Evolutionary conservation across 2,113 vertebrate genomes (phyloP), one percentile per base, ranked within the genome.

Genomic region (Poecile atricapillus): DNA sequence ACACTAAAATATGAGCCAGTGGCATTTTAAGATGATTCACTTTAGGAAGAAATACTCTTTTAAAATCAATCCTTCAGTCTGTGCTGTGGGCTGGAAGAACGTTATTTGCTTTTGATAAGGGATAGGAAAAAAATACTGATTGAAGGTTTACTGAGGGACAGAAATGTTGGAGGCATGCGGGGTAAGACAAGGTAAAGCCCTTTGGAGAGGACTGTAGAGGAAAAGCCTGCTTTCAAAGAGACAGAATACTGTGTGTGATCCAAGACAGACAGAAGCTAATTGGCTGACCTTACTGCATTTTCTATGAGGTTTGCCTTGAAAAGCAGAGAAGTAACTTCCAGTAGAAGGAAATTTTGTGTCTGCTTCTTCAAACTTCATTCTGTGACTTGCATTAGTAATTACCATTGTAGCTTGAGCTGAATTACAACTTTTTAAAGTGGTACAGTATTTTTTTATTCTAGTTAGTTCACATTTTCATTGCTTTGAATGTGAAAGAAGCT

Each of bases 21-120:
- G 67, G 53, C 63, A 65, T 95, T 81, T 94, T 93, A 76, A 84
- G 75, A 78, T 95, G 67, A 94, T 44, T 86, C 91, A 78, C 41
- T 87, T 91, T 13, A 76, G 74, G n/a, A 87, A 77, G 74, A 91
- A 83, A 55, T 59, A 55, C 43, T 59, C 33, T 68, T 90, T 89
- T 70, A 79, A 88, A 93, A 88, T 46, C 59, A 69, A 0, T 69
- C 52, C 18, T 90, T 83, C 68, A 59, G 35, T 73, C 83, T 83
- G 59, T 92, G 39, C 64, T 94, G 79, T 7, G 1, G 76, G 35
- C 76, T 86, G 35, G 65, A 28, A 77, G 50, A 67, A 50, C 1
- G 3, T 56, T 90, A 74, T 53, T 92, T 93, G 49, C 55, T 90
- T 87, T 88, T 94, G 59, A 85, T 91, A 70, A 77, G 63, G 24